A percentile compares a stretch with the other conserved stretches of the same genome.
Evolutionary conservation across 2,113 vertebrate species (phyloP).

Genomic region (Nothoprocta pentlandii): DNA sequence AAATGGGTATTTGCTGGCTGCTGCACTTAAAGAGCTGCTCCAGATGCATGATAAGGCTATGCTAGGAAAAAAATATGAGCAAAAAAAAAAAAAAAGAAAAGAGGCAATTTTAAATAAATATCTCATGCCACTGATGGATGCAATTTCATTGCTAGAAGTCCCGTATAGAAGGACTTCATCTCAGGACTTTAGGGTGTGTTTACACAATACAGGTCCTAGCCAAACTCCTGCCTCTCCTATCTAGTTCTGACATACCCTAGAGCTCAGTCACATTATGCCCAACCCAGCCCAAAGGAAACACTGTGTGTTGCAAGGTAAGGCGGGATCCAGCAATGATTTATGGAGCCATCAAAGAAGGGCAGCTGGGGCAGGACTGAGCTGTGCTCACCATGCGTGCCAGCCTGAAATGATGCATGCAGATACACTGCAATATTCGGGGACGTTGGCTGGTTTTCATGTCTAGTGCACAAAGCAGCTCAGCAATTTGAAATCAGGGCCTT

Average conservation of each 20-base stretch:
- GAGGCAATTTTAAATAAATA: no score
- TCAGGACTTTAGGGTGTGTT: no score
- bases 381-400: no score
- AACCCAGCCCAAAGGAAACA: neutral
- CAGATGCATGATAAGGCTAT: no score
- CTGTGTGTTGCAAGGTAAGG: neutral
- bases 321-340: neutral
- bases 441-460: neutral
- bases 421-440: no score
- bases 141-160: no score
- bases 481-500: neutral
- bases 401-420: neutral
- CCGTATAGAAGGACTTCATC: no score
- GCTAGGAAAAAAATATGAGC: no score
- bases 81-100: no score
- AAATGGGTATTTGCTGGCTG: neutral
- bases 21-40: no score
- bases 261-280: neutral
- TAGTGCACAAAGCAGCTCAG: neutral
- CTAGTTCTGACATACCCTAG: neutral
- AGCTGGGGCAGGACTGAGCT: neutral
- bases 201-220: no score
- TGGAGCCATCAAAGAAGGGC: neutral
- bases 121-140: no score
- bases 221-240: neutral